phyloP scores from a whole-genome alignment of 1,140 invertebrate species.

The Palaemon carinicauda region DNA sequence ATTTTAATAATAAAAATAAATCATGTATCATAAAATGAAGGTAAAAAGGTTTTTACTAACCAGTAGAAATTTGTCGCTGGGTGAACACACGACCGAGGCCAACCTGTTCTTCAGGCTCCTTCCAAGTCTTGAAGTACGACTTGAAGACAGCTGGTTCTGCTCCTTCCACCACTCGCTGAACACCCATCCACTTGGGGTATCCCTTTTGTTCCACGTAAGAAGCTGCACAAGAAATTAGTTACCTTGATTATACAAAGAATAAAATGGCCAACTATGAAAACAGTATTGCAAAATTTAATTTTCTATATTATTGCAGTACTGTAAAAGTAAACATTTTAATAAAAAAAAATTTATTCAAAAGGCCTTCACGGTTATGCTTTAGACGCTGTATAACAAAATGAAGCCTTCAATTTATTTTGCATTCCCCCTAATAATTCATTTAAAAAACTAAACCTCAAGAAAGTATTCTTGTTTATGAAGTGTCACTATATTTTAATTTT shows the following conservation, averaged over 20 bases:
- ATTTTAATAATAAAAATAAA: no score
- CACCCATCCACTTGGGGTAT: constrained; percentile 81
- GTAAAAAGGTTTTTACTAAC: constrained; percentile 41
- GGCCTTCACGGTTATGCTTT: no score
- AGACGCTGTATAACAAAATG: no score
- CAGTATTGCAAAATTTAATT: background rate
- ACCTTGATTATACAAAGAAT: background rate
- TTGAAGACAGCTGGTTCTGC: constrained; percentile 81
- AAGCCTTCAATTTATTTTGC: no score
- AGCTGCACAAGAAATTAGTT: background rate
- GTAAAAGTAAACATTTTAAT: background rate
- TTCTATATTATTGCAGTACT: background rate
- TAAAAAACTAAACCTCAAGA: no score
- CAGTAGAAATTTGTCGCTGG: constrained; percentile 61
- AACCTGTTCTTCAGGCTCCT: constrained; percentile 70
- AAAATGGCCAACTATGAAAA: background rate
- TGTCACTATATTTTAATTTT: no score
- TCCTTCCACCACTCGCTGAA: constrained; percentile 76
- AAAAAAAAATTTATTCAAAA: no score
- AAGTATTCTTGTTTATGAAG: no score
- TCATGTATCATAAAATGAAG: no score
- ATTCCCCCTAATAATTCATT: no score
- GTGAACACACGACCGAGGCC: constrained; percentile 63
- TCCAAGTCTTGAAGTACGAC: constrained; percentile 81
- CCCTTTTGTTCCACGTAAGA: constrained; percentile 74